A percentile compares a stretch with the other conserved stretches of the same genome.
These are phyloP conservation scores for Ailurus styani DNA, from an alignment of 2,113 vertebrate genomes.

Conservation along the genomic window DNA sequence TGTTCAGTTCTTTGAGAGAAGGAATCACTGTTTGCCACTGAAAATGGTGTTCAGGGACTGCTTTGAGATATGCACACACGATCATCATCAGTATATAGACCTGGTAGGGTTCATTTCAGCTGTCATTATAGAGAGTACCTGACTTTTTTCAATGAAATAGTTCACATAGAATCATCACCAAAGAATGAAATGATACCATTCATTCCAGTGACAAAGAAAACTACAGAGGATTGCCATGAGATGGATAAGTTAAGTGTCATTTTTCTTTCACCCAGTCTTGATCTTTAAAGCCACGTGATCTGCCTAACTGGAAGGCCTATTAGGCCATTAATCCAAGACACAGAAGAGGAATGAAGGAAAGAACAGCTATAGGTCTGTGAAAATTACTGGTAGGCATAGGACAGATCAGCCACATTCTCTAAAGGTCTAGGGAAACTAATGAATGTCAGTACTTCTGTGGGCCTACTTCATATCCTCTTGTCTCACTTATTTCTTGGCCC, in stretches of 20 bases:
- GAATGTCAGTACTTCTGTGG: background rate
- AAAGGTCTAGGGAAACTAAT: background rate
- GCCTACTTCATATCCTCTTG: background rate
- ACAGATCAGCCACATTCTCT: background rate
- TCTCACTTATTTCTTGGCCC: background rate
- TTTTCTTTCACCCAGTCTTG: background rate
- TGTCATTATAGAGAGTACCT: background rate
- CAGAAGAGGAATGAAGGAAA: background rate
- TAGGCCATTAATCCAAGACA: background rate
- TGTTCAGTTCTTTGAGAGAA: background rate
- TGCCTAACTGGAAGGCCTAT: background rate
- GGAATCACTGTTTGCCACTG: background rate
- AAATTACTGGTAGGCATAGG: background rate
- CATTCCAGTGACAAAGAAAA: background rate
- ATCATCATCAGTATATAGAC: background rate
- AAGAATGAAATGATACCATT: background rate
- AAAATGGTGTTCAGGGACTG: background rate
- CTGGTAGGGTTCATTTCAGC: background rate
- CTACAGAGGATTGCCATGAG: background rate
- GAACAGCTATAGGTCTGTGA: background rate
- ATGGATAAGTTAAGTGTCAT: background rate
- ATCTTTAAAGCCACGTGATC: background rate
- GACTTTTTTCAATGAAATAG: constrained; percentile 14
- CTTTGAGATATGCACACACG: background rate
- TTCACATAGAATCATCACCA: background rate